Evolutionary conservation across 2,888 invertebrate species (phyloP), one percentile per base, ranked within the genome.

Genomic region (Nemapogon koenigi): DNA sequence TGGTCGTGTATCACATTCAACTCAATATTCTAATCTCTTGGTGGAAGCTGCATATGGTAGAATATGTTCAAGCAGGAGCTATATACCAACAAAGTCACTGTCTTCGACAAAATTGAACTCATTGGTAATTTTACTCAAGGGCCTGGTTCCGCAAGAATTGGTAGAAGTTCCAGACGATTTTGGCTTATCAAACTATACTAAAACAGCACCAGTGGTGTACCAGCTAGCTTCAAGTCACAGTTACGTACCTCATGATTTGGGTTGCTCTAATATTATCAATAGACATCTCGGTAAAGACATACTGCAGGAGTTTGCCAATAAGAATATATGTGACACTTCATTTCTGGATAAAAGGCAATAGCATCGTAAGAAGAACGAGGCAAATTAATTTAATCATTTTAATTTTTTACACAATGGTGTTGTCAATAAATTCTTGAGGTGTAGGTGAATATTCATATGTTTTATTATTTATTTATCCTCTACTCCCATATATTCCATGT

Each of bases 321-420:
- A 42, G 29, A 63, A 63, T 30, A 45, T 57, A 2, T 67, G 67
- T 33, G 57, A 62, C n/a, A 51, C 59, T n/a, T n/a, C n/a, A 0
- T 67, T 50, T 19, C 28, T 50, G 19, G 16, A 46, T 2, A 46
- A 47, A n/a, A n/a, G n/a, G n/a, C n/a, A n/a, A n/a, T n/a, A n/a
- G n/a, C n/a, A n/a, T n/a, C n/a, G n/a, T n/a, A n/a, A n/a, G n/a
- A n/a, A n/a, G n/a, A n/a, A n/a, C n/a, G n/a, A n/a, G n/a, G n/a
- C n/a, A n/a, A n/a, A n/a, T n/a, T n/a, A n/a, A n/a, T n/a, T n/a
- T n/a, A n/a, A n/a, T n/a, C n/a, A n/a, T n/a, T n/a, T n/a, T n/a
- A n/a, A n/a, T n/a, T n/a, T n/a, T n/a, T n/a, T n/a, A n/a, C n/a
- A n/a, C n/a, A n/a, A n/a, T n/a, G n/a, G n/a, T n/a, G n/a, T n/a